A percentile compares a stretch with the other conserved stretches of the same genome.
These are phyloP conservation scores for Drosophila santomea DNA, from an alignment of 1,140 invertebrate species.

Conservation along the genomic window DNA sequence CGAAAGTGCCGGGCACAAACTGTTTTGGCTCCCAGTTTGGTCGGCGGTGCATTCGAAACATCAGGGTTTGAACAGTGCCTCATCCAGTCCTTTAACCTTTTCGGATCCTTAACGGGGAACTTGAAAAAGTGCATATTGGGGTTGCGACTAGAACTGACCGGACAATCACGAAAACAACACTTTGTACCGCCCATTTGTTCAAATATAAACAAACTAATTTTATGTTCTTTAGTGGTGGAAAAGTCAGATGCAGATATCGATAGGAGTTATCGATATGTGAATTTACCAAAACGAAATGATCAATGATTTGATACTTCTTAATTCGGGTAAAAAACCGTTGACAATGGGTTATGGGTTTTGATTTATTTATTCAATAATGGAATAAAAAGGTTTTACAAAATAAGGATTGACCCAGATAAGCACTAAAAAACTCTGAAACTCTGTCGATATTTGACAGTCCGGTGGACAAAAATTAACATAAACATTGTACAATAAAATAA, in stretches of 20 bases:
- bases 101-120: slow-evolving; percentile 84
- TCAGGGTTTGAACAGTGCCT: slow-evolving; percentile 66
- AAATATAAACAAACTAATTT: not conserved
- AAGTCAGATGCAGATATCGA: not conserved
- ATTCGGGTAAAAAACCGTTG: too few relatives aligned
- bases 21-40: slow-evolving; percentile 84
- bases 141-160: slow-evolving; percentile 72
- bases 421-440: too few relatives aligned
- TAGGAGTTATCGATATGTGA: too few relatives aligned
- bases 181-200: slow-evolving; percentile 85
- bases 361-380: too few relatives aligned
- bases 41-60: slow-evolving; percentile 74
- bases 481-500: too few relatives aligned
- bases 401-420: too few relatives aligned
- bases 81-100: slow-evolving; percentile 84
- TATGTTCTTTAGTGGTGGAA: not conserved
- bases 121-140: slow-evolving; percentile 86
- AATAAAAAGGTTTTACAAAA: too few relatives aligned
- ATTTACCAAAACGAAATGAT: too few relatives aligned
- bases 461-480: too few relatives aligned
- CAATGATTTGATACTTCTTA: too few relatives aligned
- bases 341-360: too few relatives aligned
- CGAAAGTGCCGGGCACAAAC: slow-evolving; percentile 86
- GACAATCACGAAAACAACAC: slow-evolving; percentile 85
- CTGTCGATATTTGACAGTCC: too few relatives aligned